These are phyloP conservation scores for Plusia festucae DNA, from an alignment of 2,888 invertebrate species.

Conservation along the genomic window DNA sequence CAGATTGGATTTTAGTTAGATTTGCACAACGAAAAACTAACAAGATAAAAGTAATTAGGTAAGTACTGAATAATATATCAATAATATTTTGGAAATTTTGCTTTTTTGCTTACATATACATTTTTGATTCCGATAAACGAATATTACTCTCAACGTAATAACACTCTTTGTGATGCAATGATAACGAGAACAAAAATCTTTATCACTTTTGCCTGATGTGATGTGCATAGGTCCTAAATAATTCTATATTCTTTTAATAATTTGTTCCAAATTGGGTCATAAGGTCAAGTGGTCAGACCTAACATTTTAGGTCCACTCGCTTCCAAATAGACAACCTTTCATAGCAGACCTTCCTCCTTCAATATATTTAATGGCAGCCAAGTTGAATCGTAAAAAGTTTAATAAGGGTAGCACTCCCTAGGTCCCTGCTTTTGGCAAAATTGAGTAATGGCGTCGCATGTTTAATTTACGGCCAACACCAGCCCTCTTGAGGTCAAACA, in stretches of 20 bases:
- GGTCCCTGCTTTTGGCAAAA: conserved; percentile 46
- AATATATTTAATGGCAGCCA: conserved; percentile 57
- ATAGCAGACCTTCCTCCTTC: conserved; percentile 40
- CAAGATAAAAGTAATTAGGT: too few species aligned
- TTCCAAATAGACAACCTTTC: conserved; percentile 31
- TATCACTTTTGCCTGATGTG: background rate
- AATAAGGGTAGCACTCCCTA: conserved; percentile 52
- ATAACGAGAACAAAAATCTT: background rate
- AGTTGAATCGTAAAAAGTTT: conserved; percentile 59
- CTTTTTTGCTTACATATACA: too few species aligned
- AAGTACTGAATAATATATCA: too few species aligned
- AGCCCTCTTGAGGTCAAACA: conserved; percentile 32
- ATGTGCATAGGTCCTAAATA: background rate
- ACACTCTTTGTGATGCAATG: too few species aligned
- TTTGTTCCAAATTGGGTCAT: background rate
- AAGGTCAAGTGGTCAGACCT: conserved; percentile 1
- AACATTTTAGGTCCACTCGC: conserved; percentile 3
- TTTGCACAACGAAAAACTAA: too few species aligned
- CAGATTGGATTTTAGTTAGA: background rate
- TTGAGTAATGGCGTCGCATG: conserved; percentile 57
- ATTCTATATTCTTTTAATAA: background rate
- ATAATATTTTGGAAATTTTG: too few species aligned
- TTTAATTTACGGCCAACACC: conserved; percentile 50
- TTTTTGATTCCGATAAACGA: too few species aligned
- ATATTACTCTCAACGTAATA: too few species aligned